Percentiles rank a stretch among this genome's conserved stretches.
phyloP scores from a whole-genome alignment of 2,888 invertebrate species.

The Crossocerus cetratus region DNA sequence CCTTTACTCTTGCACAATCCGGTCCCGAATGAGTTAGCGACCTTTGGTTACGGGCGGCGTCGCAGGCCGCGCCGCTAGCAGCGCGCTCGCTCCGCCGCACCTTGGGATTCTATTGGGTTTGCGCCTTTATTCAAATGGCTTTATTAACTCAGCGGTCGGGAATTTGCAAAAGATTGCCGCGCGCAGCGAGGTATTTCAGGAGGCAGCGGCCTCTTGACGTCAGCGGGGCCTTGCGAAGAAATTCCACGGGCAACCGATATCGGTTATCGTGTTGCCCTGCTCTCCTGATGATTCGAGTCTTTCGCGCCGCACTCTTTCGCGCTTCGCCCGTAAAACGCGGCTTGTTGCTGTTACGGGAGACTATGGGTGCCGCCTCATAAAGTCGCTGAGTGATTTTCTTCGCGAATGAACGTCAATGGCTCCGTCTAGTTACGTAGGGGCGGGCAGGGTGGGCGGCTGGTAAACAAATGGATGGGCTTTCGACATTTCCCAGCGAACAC shows the following conservation, averaged over 20 bases:
- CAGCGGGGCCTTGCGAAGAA: not conserved
- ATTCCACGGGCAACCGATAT: not conserved
- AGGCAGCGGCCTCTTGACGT: constrained; percentile 4
- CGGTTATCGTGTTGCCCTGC: constrained; percentile 7
- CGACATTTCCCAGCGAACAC: not conserved
- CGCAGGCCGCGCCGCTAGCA: too few species aligned
- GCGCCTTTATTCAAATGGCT: not conserved
- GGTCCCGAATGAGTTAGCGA: constrained; percentile 24
- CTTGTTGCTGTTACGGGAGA: not conserved
- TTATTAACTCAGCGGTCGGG: not conserved
- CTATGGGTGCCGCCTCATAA: not conserved
- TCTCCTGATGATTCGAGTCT: not conserved
- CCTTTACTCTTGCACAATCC: constrained; percentile 48
- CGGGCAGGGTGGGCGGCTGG: too few species aligned
- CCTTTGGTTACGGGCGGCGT: constrained; percentile 23
- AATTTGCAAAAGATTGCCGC: constrained; percentile 5
- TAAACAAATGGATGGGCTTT: not conserved
- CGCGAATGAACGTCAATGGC: too few species aligned
- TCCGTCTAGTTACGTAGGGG: too few species aligned
- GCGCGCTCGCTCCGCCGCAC: too few species aligned
- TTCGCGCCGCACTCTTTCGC: too few species aligned
- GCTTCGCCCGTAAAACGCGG: not conserved
- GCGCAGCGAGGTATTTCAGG: not conserved
- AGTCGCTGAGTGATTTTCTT: not conserved
- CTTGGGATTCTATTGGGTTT: not conserved